phyloP scores from a whole-genome alignment of 2,113 vertebrate species.

The Emydura subglobosa region DNA sequence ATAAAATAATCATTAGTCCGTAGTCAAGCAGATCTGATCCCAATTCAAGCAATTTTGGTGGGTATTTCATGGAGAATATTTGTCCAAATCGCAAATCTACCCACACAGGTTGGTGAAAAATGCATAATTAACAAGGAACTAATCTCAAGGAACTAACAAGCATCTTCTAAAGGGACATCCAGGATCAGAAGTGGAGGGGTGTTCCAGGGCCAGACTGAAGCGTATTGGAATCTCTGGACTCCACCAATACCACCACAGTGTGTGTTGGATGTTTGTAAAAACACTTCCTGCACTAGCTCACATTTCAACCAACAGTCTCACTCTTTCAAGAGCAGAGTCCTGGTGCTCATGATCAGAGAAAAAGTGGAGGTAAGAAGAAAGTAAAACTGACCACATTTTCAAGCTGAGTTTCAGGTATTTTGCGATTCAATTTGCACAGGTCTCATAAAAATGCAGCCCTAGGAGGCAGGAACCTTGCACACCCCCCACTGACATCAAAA shows the following conservation, averaged over 20 bases:
- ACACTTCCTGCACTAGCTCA: accelerated
- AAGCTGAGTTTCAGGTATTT: neutral
- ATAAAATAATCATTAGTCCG: accelerated
- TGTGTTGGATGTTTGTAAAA: neutral
- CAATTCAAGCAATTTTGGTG: too few species aligned
- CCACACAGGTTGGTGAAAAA: neutral
- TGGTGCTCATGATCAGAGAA: neutral
- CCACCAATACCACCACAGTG: accelerated
- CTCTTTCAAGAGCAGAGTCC: neutral
- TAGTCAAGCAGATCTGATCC: neutral
- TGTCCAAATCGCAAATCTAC: neutral
- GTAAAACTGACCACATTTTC: neutral
- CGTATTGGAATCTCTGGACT: neutral
- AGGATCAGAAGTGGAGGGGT: accelerated
- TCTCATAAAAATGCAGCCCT: neutral
- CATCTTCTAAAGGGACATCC: neutral
- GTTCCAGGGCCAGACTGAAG: too few species aligned
- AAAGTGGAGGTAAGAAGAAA: neutral
- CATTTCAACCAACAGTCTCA: neutral
- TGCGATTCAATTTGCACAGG: neutral
- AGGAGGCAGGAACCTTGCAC: neutral
- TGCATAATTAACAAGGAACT: neutral
- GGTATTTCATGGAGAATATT: too few species aligned
- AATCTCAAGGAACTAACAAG: too few species aligned
- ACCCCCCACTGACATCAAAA: neutral